These are phyloP conservation scores for Dinothrombium tinctorium DNA, from an alignment of 1,140 invertebrate genomes.

Conservation along the genomic window DNA sequence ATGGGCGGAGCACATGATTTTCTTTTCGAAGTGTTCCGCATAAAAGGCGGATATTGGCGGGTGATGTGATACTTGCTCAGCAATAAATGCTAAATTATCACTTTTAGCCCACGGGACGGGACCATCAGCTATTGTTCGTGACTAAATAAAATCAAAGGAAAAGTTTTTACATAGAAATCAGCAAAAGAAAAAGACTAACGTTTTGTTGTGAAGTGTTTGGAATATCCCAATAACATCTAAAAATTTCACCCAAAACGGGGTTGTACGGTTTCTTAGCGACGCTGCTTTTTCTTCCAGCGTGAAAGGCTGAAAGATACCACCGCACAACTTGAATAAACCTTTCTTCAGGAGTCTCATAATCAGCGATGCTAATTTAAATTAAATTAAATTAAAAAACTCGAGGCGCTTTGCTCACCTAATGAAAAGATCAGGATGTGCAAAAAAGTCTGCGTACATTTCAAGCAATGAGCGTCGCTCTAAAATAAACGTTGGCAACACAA, in stretches of 20 bases:
- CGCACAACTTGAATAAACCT: conserved; percentile 72
- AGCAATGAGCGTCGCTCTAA: conserved; percentile 76
- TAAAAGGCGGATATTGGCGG: conserved; percentile 97
- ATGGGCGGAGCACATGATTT: conserved; percentile 70
- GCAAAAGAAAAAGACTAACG: neutral
- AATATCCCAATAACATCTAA: conserved; percentile 48
- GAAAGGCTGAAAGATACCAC: conserved; percentile 92
- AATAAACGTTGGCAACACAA: conserved; percentile 86
- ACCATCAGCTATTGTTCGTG: conserved; percentile 31
- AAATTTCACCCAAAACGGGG: conserved; percentile 82
- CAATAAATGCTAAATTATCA: conserved; percentile 65
- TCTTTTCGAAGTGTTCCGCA: conserved; percentile 71
- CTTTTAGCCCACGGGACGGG: conserved; percentile 53
- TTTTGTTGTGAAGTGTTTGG: neutral
- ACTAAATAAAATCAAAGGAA: neutral
- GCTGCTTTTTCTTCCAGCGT: conserved; percentile 75
- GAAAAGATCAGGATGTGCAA: conserved; percentile 89
- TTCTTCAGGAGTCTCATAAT: conserved; percentile 51
- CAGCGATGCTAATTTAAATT: conserved; percentile 40
- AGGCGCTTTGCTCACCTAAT: no score
- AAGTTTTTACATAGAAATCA: neutral
- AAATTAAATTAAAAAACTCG: conserved; percentile 3
- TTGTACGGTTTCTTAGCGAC: conserved; percentile 96
- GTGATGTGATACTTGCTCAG: conserved; percentile 98
- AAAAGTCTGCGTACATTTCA: conserved; percentile 96